Percentiles rank a stretch among this genome's conserved stretches.
These are phyloP conservation scores for Rhinophrynus dorsalis DNA, from an alignment of 2,797 vertebrate species.

Conservation along the genomic window DNA sequence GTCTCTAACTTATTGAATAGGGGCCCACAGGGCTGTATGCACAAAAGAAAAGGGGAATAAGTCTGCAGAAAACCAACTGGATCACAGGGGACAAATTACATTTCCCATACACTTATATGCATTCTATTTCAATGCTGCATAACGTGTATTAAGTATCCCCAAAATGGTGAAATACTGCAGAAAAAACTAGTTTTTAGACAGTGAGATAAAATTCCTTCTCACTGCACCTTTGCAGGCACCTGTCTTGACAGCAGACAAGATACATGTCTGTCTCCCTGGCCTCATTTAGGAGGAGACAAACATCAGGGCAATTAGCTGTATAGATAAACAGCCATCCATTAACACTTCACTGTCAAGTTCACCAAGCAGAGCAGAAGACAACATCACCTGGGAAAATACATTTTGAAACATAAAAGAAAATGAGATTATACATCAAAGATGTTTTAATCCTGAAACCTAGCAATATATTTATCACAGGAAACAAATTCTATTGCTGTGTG, in stretches of 20 bases:
- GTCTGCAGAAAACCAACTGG: too few relatives aligned
- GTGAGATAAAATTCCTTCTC: not conserved
- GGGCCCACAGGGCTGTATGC: too few relatives aligned
- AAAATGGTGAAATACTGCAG: too few relatives aligned
- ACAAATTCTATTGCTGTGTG: too few relatives aligned
- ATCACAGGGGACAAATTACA: too few relatives aligned
- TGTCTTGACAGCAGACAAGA: conserved; percentile 35
- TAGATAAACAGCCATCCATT: conserved; percentile 26
- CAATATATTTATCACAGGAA: conserved; percentile 8
- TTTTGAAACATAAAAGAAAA: conserved; percentile 13
- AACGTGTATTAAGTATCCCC: too few relatives aligned
- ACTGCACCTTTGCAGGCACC: conserved; percentile 20
- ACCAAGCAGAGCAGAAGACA: not conserved
- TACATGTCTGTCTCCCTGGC: conserved; percentile 35
- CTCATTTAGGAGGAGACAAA: conserved; percentile 38
- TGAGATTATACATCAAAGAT: conserved; percentile 39
- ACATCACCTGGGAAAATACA: not conserved
- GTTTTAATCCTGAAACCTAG: not conserved
- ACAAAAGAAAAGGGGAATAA: too few relatives aligned
- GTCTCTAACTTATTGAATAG: too few relatives aligned
- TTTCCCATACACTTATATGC: too few relatives aligned
- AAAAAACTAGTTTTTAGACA: not conserved
- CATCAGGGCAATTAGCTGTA: conserved; percentile 12
- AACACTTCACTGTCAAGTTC: conserved; percentile 50
- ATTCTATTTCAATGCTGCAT: too few relatives aligned